Conservation (phyloP, 2,888 invertebrate genomes). For the Drosophila acutilabella region DNA sequence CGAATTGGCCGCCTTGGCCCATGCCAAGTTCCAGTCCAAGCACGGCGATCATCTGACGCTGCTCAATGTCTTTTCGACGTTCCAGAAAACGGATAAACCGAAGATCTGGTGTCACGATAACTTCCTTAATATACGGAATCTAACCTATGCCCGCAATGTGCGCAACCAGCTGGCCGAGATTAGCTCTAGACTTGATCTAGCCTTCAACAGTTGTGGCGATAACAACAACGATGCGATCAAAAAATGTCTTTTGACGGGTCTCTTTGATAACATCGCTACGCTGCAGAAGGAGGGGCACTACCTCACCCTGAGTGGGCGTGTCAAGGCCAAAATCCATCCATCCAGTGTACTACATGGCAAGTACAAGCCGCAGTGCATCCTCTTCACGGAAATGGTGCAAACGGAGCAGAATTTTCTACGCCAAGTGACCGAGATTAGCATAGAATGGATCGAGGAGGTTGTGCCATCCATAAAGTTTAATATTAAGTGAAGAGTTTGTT, state of each 20-base stretch:
- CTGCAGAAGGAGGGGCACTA: slow-evolving; percentile 90
- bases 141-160: slow-evolving; percentile 92
- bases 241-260: slow-evolving; percentile 92
- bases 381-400: slow-evolving; percentile 95
- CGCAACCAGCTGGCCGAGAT: slow-evolving; percentile 91
- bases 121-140: slow-evolving; percentile 92
- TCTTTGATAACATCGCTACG: slow-evolving; percentile 95
- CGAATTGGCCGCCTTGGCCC: slow-evolving; percentile 90
- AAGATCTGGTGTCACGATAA: slow-evolving; percentile 95
- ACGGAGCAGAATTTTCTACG: slow-evolving; percentile 93
- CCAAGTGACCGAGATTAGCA: slow-evolving; percentile 91
- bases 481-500: slow-evolving; percentile 53
- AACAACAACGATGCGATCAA: slow-evolving; percentile 88
- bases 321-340: slow-evolving; percentile 93
- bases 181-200: slow-evolving; percentile 88
- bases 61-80: slow-evolving; percentile 94
- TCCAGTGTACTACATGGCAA: slow-evolving; percentile 89
- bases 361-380: slow-evolving; percentile 89
- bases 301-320: slow-evolving; percentile 87
- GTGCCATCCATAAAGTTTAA: slow-evolving; percentile 84
- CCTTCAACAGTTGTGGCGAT: slow-evolving; percentile 88
- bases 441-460: slow-evolving; percentile 91
- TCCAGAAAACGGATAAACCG: slow-evolving; percentile 89
- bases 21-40: slow-evolving; percentile 92
- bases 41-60: slow-evolving; percentile 97